Percentiles rank a stretch among this genome's conserved stretches.
Conservation (phyloP, 2,888 invertebrate genomes). For the Apomyelois bistriatella region DNA sequence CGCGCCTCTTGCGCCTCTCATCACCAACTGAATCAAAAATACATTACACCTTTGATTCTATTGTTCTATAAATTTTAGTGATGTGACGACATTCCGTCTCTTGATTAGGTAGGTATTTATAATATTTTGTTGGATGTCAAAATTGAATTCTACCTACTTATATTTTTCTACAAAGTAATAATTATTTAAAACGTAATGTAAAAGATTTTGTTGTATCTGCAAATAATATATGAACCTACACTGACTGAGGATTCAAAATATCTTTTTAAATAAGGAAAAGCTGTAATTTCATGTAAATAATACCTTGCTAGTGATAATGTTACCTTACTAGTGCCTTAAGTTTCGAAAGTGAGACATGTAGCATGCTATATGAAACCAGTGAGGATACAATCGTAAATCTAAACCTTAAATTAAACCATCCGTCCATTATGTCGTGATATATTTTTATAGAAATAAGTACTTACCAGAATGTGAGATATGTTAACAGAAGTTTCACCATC, state of each 20-base stretch:
- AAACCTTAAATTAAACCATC: conserved; percentile 15
- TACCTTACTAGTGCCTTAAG: conserved; percentile 26
- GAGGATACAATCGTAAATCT: neutral
- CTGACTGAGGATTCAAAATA: too few species aligned
- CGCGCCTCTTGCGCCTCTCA: conserved; percentile 51
- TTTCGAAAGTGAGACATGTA: conserved; percentile 15
- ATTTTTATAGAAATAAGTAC: conserved; percentile 13
- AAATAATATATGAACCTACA: too few species aligned
- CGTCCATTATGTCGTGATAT: conserved; percentile 24
- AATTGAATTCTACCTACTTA: neutral
- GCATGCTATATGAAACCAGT: conserved; percentile 4
- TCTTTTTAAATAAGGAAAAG: neutral
- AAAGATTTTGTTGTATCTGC: too few species aligned
- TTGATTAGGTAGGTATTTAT: too few species aligned
- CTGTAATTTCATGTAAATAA: conserved; percentile 17
- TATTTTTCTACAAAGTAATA: neutral
- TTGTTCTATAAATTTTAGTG: neutral
- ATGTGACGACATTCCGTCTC: neutral
- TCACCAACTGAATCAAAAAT: conserved; percentile 53
- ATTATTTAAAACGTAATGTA: too few species aligned
- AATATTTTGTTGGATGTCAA: neutral
- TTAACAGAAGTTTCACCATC: conserved; percentile 11
- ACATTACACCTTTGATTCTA: too few species aligned
- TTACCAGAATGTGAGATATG: conserved; percentile 9
- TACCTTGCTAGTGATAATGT: conserved; percentile 17